These are phyloP conservation scores for Rhabdomys pumilio DNA, from an alignment of 2,797 vertebrate genomes.

Conservation along the genomic window DNA sequence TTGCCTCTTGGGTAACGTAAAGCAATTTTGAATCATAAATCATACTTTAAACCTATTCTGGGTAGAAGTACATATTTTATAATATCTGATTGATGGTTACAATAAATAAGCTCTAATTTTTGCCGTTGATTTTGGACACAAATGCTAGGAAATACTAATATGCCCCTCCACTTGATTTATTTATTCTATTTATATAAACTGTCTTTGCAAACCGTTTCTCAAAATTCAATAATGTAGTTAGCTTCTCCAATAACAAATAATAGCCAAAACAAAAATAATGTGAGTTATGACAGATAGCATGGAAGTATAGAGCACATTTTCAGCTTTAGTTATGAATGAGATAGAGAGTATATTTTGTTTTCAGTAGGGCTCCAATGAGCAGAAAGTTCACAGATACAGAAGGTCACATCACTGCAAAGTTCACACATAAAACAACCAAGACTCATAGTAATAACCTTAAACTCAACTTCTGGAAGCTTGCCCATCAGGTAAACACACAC, in stretches of 20 bases:
- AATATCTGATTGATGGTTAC: not conserved
- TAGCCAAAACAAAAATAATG: constrained; percentile 32
- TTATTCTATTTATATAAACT: constrained; percentile 54
- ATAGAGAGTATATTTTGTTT: constrained; percentile 13
- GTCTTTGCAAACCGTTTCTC: not conserved
- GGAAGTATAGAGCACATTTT: constrained; percentile 53
- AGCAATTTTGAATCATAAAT: constrained; percentile 34
- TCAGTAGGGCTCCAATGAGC: not conserved
- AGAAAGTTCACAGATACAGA: not conserved
- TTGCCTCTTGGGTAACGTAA: constrained; percentile 26
- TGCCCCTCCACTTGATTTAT: constrained; percentile 58
- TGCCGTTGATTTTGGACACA: constrained; percentile 49
- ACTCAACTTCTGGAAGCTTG: not conserved
- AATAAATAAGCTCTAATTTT: constrained; percentile 38
- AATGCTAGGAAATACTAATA: constrained; percentile 62
- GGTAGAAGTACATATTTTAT: not conserved
- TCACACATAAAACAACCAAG: constrained; percentile 14
- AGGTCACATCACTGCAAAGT: constrained; percentile 19
- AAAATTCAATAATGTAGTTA: constrained; percentile 57
- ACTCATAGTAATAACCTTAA: not conserved
- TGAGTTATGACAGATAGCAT: not conserved
- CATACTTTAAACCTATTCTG: not conserved
- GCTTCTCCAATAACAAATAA: constrained; percentile 62
- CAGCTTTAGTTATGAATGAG: constrained; percentile 22
- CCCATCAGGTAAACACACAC: not conserved